Conservation (phyloP, 2,888 invertebrate genomes). For the Balanococcus diminutus region DNA sequence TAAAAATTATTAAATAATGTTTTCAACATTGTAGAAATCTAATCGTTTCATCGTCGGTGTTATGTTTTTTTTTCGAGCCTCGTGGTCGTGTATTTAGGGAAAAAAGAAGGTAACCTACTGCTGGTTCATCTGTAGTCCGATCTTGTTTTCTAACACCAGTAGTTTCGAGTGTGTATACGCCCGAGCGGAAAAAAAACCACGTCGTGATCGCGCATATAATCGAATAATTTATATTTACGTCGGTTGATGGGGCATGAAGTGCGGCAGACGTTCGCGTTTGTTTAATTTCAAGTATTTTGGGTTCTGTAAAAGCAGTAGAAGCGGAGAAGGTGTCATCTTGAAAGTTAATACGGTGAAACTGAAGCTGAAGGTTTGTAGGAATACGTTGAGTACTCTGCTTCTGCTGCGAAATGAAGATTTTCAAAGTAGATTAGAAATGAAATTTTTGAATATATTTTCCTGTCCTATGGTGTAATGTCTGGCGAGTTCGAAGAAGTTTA, state of each 20-base stretch:
- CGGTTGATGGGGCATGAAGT: not conserved
- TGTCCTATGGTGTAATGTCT: not conserved
- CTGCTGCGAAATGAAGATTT: not conserved
- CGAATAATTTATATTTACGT: slow-evolving; percentile 13
- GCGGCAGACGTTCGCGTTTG: not conserved
- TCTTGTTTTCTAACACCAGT: slow-evolving; percentile 16
- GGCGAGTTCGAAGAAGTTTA: not conserved
- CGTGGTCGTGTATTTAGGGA: not conserved
- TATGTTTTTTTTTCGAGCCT: not conserved
- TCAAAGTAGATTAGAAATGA: not conserved
- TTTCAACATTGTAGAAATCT: slow-evolving; percentile 15
- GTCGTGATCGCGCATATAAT: slow-evolving; percentile 25
- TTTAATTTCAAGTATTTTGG: slow-evolving; percentile 10
- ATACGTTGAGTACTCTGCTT: not conserved
- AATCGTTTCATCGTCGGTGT: not conserved
- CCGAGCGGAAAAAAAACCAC: not conserved
- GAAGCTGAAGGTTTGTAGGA: not conserved
- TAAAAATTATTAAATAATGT: not conserved
- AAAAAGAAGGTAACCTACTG: not conserved
- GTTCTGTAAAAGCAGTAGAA: not conserved
- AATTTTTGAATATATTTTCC: not conserved
- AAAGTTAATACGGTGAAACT: not conserved
- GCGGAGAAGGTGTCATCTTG: not conserved
- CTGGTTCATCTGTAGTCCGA: not conserved
- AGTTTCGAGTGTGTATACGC: not conserved